Percentiles rank a stretch among this genome's conserved stretches.
These are phyloP conservation scores for Drosophila takahashii DNA, from an alignment of 1,140 invertebrate genomes.

Conservation along the genomic window DNA sequence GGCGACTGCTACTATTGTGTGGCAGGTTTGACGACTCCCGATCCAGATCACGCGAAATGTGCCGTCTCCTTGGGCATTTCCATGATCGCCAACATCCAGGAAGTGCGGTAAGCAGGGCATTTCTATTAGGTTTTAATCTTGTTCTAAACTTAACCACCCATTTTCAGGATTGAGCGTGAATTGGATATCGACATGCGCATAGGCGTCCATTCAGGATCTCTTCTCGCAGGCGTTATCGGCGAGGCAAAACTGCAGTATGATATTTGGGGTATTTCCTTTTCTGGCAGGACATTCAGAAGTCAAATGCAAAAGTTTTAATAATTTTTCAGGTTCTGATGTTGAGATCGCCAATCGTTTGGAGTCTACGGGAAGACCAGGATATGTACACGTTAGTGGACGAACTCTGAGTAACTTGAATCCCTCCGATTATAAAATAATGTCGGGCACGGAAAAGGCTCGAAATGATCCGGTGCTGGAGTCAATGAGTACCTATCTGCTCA, in stretches of 20 bases:
- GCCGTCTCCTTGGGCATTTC: constrained; percentile 94
- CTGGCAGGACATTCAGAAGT: no score
- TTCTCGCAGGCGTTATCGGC: constrained; percentile 95
- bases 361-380: constrained; percentile 93
- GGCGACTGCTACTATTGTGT: constrained; percentile 98
- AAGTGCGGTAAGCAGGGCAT: constrained; percentile 86
- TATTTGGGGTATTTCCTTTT: constrained; percentile 91
- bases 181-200: constrained; percentile 98
- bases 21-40: constrained; percentile 91
- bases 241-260: constrained; percentile 98
- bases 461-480: background rate
- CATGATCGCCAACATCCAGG: constrained; percentile 95
- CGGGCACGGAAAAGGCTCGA: background rate
- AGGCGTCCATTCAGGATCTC: constrained; percentile 96
- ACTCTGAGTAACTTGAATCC: background rate
- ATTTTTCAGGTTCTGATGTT: constrained; percentile 90
- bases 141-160: background rate
- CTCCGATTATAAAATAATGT: background rate
- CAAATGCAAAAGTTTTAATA: no score
- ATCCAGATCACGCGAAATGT: constrained; percentile 92
- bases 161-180: constrained; percentile 87
- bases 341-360: constrained; percentile 98
- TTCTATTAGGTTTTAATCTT: no score
- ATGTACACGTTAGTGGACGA: constrained; percentile 85
- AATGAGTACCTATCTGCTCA: constrained; percentile 12